Percentiles rank a stretch among this genome's conserved stretches.
phyloP scores from a whole-genome alignment of 2,113 vertebrate species.

The Proteles cristata region DNA sequence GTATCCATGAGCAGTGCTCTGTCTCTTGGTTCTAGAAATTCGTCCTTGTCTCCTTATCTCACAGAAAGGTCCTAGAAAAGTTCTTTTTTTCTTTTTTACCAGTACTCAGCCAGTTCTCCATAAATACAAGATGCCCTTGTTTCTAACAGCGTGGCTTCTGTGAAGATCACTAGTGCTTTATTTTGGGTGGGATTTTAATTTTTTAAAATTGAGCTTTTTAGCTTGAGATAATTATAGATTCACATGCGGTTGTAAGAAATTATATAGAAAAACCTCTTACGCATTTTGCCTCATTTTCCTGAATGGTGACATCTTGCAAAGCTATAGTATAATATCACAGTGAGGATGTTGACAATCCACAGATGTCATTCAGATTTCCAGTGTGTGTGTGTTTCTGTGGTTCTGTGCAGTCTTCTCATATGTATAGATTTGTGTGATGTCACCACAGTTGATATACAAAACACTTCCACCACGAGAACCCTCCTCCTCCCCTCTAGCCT shows the following conservation, averaged over 20 bases:
- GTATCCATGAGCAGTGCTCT: neutral
- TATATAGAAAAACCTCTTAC: too few species aligned
- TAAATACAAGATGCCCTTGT: neutral
- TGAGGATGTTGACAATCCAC: neutral
- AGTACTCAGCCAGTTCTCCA: too few species aligned
- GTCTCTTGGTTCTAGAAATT: neutral
- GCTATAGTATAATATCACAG: rapidly evolving
- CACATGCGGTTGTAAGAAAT: neutral
- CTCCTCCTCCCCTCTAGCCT: neutral
- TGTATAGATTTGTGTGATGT: neutral
- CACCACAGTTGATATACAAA: neutral
- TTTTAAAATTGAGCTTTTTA: neutral
- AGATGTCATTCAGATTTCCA: neutral
- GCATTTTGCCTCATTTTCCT: neutral
- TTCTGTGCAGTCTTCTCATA: neutral
- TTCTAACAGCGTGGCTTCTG: too few species aligned
- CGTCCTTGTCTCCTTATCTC: neutral
- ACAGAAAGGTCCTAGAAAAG: neutral
- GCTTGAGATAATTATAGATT: neutral
- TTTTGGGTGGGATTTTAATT: too few species aligned
- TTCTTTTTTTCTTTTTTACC: neutral
- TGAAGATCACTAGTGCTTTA: too few species aligned
- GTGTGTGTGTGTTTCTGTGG: neutral
- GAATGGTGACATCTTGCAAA: neutral
- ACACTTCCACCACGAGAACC: neutral